These are phyloP conservation scores for Panthera uncia DNA, from an alignment of 2,113 vertebrate genomes.

Conservation along the genomic window DNA sequence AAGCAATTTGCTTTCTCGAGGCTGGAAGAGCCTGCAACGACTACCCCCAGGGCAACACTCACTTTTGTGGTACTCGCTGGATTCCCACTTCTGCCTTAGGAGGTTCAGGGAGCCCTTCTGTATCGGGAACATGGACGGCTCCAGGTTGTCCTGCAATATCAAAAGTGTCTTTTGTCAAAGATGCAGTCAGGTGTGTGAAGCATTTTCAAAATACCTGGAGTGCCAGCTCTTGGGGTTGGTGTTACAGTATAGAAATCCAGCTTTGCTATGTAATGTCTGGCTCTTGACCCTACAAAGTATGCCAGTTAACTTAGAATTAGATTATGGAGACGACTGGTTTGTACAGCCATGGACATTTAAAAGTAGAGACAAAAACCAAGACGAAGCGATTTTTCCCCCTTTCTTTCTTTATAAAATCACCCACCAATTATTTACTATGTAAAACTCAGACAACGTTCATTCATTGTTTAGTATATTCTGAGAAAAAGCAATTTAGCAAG, in stretches of 20 bases:
- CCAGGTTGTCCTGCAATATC: conserved; percentile 78
- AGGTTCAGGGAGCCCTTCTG: conserved; percentile 81
- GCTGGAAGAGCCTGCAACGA: neutral
- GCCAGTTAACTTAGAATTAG: neutral
- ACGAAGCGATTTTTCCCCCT: conserved; percentile 20
- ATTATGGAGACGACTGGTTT: neutral
- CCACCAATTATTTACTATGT: conserved; percentile 25
- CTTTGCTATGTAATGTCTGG: neutral
- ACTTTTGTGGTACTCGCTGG: conserved; percentile 36
- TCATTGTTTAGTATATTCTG: conserved; percentile 66
- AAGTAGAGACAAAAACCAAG: conserved; percentile 49
- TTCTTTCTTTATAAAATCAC: conserved; percentile 22
- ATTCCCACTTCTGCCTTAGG: conserved; percentile 83
- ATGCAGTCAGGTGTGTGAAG: accelerated
- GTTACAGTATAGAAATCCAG: neutral
- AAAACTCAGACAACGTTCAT: conserved; percentile 32
- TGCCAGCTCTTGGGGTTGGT: neutral
- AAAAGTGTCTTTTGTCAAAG: conserved; percentile 61
- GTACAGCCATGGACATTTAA: neutral
- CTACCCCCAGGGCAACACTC: neutral
- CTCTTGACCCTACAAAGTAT: neutral
- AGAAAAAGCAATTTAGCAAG: conserved; percentile 65
- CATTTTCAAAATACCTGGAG: neutral
- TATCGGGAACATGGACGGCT: conserved; percentile 74
- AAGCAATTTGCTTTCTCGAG: neutral